Evolutionary conservation across 2,797 vertebrate species (phyloP).

Genomic region (Podargus strigoides): DNA sequence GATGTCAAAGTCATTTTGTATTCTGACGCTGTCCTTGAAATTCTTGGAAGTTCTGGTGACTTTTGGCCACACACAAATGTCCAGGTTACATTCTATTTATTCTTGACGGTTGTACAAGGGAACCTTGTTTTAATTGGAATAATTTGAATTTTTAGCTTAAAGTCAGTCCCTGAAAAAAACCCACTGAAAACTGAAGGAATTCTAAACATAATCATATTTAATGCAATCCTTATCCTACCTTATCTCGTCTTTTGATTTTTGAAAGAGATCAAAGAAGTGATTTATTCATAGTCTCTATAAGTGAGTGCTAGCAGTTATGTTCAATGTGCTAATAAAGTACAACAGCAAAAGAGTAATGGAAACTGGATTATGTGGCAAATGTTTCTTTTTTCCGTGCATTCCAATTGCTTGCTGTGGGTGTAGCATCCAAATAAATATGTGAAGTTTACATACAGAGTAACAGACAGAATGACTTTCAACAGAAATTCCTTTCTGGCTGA

Average conservation of each 20-base stretch:
- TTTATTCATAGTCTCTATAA: background rate
- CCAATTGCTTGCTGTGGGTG: background rate
- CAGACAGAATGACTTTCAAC: background rate
- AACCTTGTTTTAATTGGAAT: background rate
- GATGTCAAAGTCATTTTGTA: background rate
- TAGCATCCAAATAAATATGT: background rate
- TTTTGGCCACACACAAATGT: background rate
- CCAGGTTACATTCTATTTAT: background rate
- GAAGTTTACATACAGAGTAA: background rate
- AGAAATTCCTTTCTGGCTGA: background rate
- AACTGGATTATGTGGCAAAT: background rate
- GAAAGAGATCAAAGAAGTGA: background rate
- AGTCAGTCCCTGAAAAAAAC: background rate
- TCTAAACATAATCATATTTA: background rate
- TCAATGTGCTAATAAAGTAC: background rate
- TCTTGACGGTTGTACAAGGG: background rate
- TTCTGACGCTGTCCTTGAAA: background rate
- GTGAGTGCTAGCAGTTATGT: background rate
- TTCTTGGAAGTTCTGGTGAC: background rate
- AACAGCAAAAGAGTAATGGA: background rate
- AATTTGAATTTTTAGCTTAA: background rate
- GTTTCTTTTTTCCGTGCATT: background rate
- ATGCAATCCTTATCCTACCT: background rate
- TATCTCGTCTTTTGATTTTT: background rate
- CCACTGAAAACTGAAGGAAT: background rate